Evolutionary conservation across 1,140 invertebrate species (phyloP).

Genomic region (Berghia stephanieae): DNA sequence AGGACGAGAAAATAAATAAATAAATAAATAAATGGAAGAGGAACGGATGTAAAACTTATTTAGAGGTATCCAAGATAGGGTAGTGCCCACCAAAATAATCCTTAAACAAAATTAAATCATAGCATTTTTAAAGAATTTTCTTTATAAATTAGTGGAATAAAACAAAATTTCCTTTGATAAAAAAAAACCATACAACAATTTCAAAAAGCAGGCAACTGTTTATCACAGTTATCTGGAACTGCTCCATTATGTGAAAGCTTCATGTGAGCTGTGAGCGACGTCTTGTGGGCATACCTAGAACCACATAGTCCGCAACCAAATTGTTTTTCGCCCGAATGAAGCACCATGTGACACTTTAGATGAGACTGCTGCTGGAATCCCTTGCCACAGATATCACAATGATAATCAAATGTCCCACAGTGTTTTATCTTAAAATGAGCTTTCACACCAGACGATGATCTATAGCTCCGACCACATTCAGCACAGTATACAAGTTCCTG

Average conservation of each 20-base stretch:
- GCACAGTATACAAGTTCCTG: no score
- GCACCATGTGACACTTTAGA: slow-evolving; percentile 37
- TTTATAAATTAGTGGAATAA: not conserved
- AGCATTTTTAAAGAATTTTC: not conserved
- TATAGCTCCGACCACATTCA: slow-evolving; percentile 34
- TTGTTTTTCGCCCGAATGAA: slow-evolving; percentile 35
- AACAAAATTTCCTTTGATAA: not conserved
- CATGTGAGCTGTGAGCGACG: slow-evolving; percentile 32
- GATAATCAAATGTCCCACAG: slow-evolving; percentile 32
- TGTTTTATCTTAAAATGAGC: slow-evolving; percentile 36
- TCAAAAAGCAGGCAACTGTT: no score
- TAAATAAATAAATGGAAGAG: no score
- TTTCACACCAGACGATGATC: slow-evolving; percentile 32
- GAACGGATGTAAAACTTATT: no score
- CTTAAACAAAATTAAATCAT: not conserved
- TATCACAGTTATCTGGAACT: not conserved
- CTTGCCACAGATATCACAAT: slow-evolving; percentile 37
- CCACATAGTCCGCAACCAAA: slow-evolving; percentile 35
- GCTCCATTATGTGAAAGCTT: slow-evolving; percentile 27
- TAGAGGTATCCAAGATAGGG: no score
- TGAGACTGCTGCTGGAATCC: slow-evolving; percentile 39
- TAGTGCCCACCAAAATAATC: not conserved
- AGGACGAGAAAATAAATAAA: no score
- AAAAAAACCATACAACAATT: not conserved
- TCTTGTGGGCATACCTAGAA: slow-evolving; percentile 37